Evolutionary conservation across 92 coral and sea anemone genomes (phyloP), one percentile per base, ranked within the genome.

Genomic region (Umimayanthus kanabou): DNA sequence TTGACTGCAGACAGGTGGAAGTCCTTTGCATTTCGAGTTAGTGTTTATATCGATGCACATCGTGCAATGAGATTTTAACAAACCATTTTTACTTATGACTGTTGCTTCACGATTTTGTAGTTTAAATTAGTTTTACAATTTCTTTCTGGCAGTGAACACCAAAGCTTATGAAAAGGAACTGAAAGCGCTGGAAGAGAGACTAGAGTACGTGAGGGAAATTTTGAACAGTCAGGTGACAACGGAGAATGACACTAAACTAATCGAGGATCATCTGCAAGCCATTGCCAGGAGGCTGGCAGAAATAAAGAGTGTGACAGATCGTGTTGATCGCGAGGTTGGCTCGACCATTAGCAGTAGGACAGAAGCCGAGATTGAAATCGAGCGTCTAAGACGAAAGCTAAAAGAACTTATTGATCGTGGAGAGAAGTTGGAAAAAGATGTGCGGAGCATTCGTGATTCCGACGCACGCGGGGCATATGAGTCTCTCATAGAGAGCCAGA

Each of bases 151-250:
- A 76, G 96, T 92, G n/a, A 90, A 89, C 42, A 73, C 89, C 45
- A 90, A 93, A 73, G 93, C 96, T 6, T 97, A 97, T 84, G 93
- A 91, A 40, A 87, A 88, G 15, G 99, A 97, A 25, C 89, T 97
- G 25, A 86, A 85, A 15, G 92, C 76, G 4, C 90, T 97, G 10
- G 98, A 95, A 45, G 98, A 97, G 65, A 92, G 91, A 73, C 88
- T 93, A 0, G 81, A 89, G 58, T 88, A 90, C 45, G 93, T 97
- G 28, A 93, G 88, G 30, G 77, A 82, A 58, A 90, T 97, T 50
- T 91, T 97, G 57, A 87, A 87, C 84, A 88, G 76, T 50, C 95
- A 96, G 76, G 91, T 88, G 4, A 95, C 98, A 0, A 90, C 87
- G 40, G 97, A 92, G 39, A 93, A 97, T 40, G 95, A 94, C 58